Percentiles rank a stretch among this genome's conserved stretches.
Evolutionary conservation across 2,888 invertebrate species (phyloP).

Genomic region (Stegophylla sp.): DNA sequence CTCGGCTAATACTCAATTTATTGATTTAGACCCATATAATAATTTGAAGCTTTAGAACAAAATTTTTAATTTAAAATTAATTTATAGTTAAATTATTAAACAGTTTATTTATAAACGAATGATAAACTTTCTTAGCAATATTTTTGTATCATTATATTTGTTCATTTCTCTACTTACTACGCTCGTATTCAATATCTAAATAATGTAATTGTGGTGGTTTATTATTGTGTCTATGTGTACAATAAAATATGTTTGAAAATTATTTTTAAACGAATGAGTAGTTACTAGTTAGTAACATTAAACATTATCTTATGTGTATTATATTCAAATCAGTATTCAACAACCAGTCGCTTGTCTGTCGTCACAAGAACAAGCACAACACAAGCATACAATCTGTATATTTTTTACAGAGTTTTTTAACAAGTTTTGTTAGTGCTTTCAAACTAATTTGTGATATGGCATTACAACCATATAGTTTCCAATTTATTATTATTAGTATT

Average conservation of each 20-base stretch:
- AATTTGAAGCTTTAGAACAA: too few species aligned
- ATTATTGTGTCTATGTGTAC: too few species aligned
- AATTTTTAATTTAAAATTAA: background rate
- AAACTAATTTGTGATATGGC: background rate
- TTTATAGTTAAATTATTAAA: slow-evolving; percentile 11
- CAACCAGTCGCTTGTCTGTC: background rate
- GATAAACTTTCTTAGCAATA: slow-evolving; percentile 3
- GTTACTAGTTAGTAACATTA: too few species aligned
- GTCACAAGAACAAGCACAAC: background rate
- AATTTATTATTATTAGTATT: too few species aligned
- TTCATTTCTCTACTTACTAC: too few species aligned
- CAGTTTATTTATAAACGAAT: slow-evolving; percentile 4
- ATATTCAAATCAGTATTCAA: background rate
- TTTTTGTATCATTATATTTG: background rate
- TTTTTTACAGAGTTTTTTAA: background rate
- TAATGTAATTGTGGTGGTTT: too few species aligned
- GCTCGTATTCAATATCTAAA: too few species aligned
- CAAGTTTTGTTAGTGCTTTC: slow-evolving; percentile 14
- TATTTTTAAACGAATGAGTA: too few species aligned
- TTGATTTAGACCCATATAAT: background rate
- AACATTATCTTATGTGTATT: background rate
- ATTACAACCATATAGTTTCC: too few species aligned
- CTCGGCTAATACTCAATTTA: slow-evolving; percentile 10
- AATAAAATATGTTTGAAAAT: too few species aligned
- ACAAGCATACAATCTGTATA: background rate